Conservation (phyloP, 2,113 vertebrate genomes). For the Cisticola juncidis region DNA sequence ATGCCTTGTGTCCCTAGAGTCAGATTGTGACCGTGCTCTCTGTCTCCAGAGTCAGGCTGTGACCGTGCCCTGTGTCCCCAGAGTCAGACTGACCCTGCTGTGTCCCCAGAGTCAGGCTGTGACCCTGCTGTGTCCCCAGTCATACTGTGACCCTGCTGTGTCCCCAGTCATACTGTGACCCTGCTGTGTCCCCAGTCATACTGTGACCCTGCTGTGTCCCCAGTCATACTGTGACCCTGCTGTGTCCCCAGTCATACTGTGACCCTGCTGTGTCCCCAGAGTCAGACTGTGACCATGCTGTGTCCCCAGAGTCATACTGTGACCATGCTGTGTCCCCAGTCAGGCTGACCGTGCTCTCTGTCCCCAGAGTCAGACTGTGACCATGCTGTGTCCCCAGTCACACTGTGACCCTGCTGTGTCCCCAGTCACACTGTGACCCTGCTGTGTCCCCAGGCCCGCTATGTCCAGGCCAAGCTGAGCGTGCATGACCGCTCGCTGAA, state of each 20-base stretch:
- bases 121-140: background rate
- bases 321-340: background rate
- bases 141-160: no score
- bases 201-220: background rate
- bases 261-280: no score
- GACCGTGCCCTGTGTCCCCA: no score
- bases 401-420: background rate
- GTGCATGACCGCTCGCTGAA: slow-evolving; percentile 97
- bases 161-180: background rate
- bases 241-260: background rate
- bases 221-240: no score
- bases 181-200: no score
- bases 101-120: background rate
- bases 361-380: no score
- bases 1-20: no score
- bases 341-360: no score
- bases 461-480: slow-evolving; percentile 93
- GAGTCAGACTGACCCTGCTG: no score
- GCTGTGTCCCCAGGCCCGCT: slow-evolving; percentile 81
- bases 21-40: no score
- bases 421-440: background rate
- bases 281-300: no score
- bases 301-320: background rate
- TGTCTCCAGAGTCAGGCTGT: background rate
- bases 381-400: no score